A percentile compares a stretch with the other conserved stretches of the same genome.
These are phyloP conservation scores for Marmota flaviventris DNA, from an alignment of 2,113 vertebrate species.

Conservation along the genomic window DNA sequence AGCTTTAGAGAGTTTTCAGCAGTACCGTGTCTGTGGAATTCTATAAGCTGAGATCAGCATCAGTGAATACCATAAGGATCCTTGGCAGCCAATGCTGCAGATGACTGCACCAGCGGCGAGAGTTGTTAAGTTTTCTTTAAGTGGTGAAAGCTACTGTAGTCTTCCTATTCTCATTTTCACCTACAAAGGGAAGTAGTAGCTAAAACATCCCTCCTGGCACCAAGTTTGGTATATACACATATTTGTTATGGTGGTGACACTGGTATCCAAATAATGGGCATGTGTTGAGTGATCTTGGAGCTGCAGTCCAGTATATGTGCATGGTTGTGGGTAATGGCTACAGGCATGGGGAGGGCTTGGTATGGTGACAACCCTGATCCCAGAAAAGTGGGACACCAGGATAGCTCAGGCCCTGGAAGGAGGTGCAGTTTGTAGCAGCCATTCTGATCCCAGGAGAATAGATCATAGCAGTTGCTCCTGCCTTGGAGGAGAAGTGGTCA, in stretches of 20 bases:
- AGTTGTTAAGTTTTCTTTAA: background rate
- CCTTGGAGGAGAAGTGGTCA: background rate
- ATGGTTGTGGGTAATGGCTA: background rate
- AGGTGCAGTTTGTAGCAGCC: too few species aligned
- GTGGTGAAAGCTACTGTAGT: background rate
- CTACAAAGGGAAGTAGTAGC: background rate
- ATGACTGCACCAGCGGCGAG: background rate
- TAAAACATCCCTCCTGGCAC: background rate
- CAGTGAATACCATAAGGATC: background rate
- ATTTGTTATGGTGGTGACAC: background rate
- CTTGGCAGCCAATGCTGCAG: background rate
- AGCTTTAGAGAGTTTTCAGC: background rate
- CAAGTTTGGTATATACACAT: background rate
- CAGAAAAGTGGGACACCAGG: background rate
- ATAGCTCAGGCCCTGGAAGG: background rate
- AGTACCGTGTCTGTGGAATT: background rate
- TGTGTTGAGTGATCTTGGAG: background rate
- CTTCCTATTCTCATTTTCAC: background rate
- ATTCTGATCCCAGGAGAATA: background rate
- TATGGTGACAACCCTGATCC: background rate
- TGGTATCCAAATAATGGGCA: background rate
- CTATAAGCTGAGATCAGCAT: background rate
- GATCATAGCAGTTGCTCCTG: background rate
- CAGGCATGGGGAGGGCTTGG: background rate
- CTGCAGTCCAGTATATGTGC: background rate